Base-by-base conservation (phyloP, 2,888 invertebrate species). In the Helleia helle region DNA sequence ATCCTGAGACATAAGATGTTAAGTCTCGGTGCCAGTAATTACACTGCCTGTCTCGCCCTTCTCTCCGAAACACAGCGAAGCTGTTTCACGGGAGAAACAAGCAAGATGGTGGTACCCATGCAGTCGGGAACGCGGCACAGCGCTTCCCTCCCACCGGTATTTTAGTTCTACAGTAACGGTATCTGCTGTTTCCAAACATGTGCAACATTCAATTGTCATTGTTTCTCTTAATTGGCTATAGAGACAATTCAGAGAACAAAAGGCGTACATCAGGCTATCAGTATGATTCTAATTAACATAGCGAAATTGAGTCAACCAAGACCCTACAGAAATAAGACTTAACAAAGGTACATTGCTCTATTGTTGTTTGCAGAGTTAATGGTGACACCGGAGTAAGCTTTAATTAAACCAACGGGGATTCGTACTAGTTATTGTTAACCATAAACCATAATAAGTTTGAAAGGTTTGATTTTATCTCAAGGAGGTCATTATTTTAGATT, bases 351-450 rank as follows among this genome's bases (percentile, higher is more conserved):
- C 52, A 54, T 58, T 49, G 53, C 50, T 42, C 50, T 48, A 58
- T 59, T 61, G 57, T 61, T 49, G 48, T 63, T 61, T 68, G 54
- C 55, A 52, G 66, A 62, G 70, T 73, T 76, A 77, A 79, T 75
- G 70, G 68, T 74, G 72, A 76, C 79, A 76, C 71, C 67, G 65
- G 68, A 73, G 75, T 70, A 73, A 75, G 71, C 63, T 70, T 79
- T 79, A 75, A 79, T 80, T 79, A 77, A 75, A 69, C 62, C 67
- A 65, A 69, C 70, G 66, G 64, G 67, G 65, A 63, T 63, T 57
- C 63, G 54, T 54, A 65, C 65, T 63, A 64, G 67, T 66, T 65
- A 65, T 54, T 66, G 67, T 58, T 60, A 59, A 56, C 54, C 56
- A 50, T 53, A 46, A 49, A 46, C n/a, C n/a, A n/a, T n/a, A n/a